Evolutionary conservation across 2,797 vertebrate genomes (phyloP).

Genomic region (Hephaestus fuliginosus): DNA sequence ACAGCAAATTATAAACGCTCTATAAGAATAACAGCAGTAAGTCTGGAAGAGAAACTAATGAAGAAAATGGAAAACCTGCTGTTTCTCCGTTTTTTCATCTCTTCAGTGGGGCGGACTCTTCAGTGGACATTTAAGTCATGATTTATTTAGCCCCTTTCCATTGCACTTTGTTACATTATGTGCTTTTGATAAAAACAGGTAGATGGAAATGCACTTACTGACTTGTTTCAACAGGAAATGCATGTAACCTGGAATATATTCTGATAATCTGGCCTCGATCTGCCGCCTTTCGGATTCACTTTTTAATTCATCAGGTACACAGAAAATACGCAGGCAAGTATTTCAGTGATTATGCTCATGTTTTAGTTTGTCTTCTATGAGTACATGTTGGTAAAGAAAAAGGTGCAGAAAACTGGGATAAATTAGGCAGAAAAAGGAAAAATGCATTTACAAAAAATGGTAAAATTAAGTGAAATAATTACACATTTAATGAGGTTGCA

Average conservation of each 20-base stretch:
- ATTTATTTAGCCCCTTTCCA: background rate
- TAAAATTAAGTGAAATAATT: background rate
- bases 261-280: background rate
- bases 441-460: background rate
- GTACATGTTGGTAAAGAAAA: background rate
- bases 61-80: no score
- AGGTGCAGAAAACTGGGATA: background rate
- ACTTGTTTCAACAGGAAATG: background rate
- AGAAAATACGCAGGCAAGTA: background rate
- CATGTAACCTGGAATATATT: background rate
- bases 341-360: no score
- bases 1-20: no score
- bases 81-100: no score
- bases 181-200: background rate
- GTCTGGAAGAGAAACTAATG: no score
- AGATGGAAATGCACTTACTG: background rate
- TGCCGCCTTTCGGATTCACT: background rate
- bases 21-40: no score
- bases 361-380: background rate
- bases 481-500: constrained; percentile 2
- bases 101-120: no score
- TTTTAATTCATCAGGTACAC: background rate
- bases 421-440: background rate
- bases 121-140: no score
- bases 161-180: background rate